These are phyloP conservation scores for Sciurus niger DNA, from an alignment of 2,113 vertebrate species.

Conservation along the genomic window DNA sequence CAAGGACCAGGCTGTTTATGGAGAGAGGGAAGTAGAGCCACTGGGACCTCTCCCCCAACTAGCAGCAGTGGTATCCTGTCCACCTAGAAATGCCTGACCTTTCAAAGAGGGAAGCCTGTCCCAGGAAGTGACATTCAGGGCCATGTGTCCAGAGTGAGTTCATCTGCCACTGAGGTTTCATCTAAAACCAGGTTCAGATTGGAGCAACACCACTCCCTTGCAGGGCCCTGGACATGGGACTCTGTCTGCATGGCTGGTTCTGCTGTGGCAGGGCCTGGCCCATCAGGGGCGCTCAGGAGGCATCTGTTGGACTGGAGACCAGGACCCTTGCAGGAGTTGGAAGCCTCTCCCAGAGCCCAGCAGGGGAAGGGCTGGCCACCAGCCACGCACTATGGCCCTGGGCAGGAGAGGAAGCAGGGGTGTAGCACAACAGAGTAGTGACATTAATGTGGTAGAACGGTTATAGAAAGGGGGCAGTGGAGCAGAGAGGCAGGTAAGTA, in stretches of 20 bases:
- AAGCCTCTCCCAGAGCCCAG: not conserved
- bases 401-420: not conserved
- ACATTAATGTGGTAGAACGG: not conserved
- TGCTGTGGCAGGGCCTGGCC: too few relatives aligned
- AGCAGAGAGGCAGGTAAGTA: not conserved
- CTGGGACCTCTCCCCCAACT: not conserved
- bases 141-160: not conserved
- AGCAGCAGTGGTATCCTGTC: not conserved
- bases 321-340: too few relatives aligned
- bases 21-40: too few relatives aligned
- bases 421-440: fast-evolving
- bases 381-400: not conserved
- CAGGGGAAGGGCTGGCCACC: not conserved
- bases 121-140: not conserved
- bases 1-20: not conserved
- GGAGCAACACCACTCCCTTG: not conserved
- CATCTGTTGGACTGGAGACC: too few relatives aligned
- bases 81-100: not conserved
- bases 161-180: fast-evolving
- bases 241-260: too few relatives aligned
- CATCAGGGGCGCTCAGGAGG: fast-evolving
- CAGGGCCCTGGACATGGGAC: too few relatives aligned
- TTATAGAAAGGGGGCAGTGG: not conserved
- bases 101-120: not conserved
- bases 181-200: not conserved